Evolutionary conservation across 2,888 invertebrate species (phyloP).

Genomic region (Luperina testacea): DNA sequence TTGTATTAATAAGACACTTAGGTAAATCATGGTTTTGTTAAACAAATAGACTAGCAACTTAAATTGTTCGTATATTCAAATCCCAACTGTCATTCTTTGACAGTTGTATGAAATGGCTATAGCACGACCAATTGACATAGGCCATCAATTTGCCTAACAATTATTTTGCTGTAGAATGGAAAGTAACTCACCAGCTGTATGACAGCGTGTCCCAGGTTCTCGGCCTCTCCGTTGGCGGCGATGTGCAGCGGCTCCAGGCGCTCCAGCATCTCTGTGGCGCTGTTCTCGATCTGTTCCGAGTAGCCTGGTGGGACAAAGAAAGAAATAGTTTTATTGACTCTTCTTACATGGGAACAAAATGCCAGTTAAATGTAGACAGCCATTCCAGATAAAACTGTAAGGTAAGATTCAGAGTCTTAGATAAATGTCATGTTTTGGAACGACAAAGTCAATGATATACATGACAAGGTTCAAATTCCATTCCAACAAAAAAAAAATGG

Average conservation of each 20-base stretch:
- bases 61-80: no score
- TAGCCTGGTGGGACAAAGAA: conserved; percentile 86
- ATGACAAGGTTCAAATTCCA: not conserved
- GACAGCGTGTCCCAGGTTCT: conserved; percentile 97
- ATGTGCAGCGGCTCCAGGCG: conserved; percentile 95
- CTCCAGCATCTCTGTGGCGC: conserved; percentile 95
- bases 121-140: no score
- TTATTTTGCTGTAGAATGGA: no score
- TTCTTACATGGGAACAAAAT: not conserved
- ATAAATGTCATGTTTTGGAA: not conserved
- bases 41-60: no score
- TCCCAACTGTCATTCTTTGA: no score
- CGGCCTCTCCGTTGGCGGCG: conserved; percentile 97
- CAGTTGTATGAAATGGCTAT: no score
- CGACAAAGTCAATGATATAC: no score
- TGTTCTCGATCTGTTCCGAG: conserved; percentile 94
- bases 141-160: no score
- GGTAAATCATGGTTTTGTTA: no score
- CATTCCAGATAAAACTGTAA: not conserved
- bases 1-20: no score
- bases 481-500: not conserved
- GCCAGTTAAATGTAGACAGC: not conserved
- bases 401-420: not conserved
- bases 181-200: conserved; percentile 91
- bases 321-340: not conserved